Base-by-base conservation (phyloP, 2,888 invertebrate genomes). In the Macrosiphum euphorbiae region DNA sequence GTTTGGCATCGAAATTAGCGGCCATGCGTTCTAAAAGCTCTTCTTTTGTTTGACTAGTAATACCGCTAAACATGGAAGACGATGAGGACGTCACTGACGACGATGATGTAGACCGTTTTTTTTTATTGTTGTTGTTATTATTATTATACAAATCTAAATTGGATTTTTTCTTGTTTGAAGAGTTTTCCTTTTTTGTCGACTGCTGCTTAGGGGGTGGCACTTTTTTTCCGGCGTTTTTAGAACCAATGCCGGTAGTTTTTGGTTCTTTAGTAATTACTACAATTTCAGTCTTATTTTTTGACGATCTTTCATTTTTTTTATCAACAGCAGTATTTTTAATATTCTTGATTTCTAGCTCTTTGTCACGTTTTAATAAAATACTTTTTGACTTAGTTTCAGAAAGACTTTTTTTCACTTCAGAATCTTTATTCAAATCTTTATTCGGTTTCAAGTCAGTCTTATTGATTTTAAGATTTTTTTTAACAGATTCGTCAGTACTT, bases 381-480 rank as follows among this genome's bases (percentile, higher is more conserved):
- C 50, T 78, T 78, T 94, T 92, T 84, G 91, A 91, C 85, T 87
- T 88, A 91, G 91, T 44, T 88, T 94, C 84, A 88, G 87, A 88
- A 55, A 91, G 88, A 94, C 55, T 84, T 78, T 88, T 88, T 87
- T 92, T 94, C 10, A 58, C 50, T 55, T 92, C 94, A 35, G 94
- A 94, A 94, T 91, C 92, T 90, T 94, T 94, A 61, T 86, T 87
- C 41, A 94, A 94, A 94, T 90, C 90, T 94, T 94, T 90, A 90
- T 94, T 94, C 67, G n/a, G 85, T 90, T 94, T 94, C 28, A 90
- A 50, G 90, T 94, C 94, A 94, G 94, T 94, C 94, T 94, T 94
- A 94, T 94, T 94, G 0, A 52, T 90, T 94, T 94, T 94, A 85
- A 90, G 61, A 90, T 90, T 94, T 87, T 94, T 94, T 94, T 94